phyloP scores from a whole-genome alignment of 2,888 invertebrate genomes.

The Diarsia mendica region DNA sequence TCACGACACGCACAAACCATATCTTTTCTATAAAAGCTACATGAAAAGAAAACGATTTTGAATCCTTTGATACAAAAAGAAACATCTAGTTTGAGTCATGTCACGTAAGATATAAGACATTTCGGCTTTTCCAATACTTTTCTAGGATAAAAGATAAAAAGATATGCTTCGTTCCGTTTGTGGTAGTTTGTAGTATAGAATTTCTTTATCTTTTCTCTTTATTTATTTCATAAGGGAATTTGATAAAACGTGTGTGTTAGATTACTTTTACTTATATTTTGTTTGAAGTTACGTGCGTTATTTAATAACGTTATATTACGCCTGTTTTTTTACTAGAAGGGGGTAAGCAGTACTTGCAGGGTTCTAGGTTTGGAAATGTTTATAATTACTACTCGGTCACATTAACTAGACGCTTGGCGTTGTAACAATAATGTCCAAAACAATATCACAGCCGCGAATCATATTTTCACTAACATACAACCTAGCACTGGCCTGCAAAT shows the following conservation, averaged over 20 bases:
- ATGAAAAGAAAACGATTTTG: slow-evolving; percentile 44
- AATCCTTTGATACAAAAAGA: slow-evolving; percentile 55
- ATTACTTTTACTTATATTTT: slow-evolving; percentile 5
- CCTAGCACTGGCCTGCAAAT: too few species aligned
- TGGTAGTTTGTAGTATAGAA: slow-evolving; percentile 33
- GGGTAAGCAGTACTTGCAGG: background rate
- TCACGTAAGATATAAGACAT: slow-evolving; percentile 57
- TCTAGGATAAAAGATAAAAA: slow-evolving; percentile 46
- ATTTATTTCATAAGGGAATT: slow-evolving; percentile 16
- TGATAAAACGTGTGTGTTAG: slow-evolving; percentile 10
- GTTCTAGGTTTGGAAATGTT: too few species aligned
- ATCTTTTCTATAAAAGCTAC: slow-evolving; percentile 20
- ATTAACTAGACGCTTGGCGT: too few species aligned
- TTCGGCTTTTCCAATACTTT: slow-evolving; percentile 55
- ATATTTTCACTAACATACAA: too few species aligned
- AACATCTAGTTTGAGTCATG: slow-evolving; percentile 42
- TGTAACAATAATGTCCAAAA: too few species aligned
- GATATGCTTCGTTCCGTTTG: slow-evolving; percentile 38
- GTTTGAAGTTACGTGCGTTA: background rate
- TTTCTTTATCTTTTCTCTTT: slow-evolving; percentile 18
- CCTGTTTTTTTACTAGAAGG: background rate
- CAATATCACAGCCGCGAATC: too few species aligned
- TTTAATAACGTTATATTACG: background rate
- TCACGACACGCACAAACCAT: background rate
- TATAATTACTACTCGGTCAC: too few species aligned